A percentile compares a stretch with the other conserved stretches of the same genome.
phyloP scores from a whole-genome alignment of 2,113 vertebrate species.

The Recurvirostra avosetta region DNA sequence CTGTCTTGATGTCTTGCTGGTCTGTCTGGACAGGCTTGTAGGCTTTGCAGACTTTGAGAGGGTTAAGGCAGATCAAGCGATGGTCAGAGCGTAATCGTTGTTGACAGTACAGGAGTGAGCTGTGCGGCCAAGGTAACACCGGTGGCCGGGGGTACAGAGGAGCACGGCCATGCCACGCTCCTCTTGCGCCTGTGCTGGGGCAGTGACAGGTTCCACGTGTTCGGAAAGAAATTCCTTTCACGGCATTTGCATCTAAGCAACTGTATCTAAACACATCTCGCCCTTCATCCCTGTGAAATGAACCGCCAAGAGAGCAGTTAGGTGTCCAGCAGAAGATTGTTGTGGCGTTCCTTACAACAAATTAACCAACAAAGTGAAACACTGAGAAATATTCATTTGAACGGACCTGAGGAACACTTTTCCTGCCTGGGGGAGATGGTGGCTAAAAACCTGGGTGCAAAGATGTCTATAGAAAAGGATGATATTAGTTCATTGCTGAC shows the following conservation, averaged over 20 bases:
- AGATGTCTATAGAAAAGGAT: not conserved
- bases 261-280: not conserved
- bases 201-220: not conserved
- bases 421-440: not conserved
- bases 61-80: not conserved
- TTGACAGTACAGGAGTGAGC: not conserved
- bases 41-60: not conserved
- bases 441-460: not conserved
- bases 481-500: not conserved
- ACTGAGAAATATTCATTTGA: not conserved
- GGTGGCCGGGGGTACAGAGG: not conserved
- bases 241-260: conserved; percentile 4
- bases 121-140: not conserved
- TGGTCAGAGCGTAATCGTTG: not conserved
- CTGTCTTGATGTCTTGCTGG: not conserved
- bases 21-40: not conserved
- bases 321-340: not conserved
- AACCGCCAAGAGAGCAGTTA: not conserved
- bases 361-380: not conserved
- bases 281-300: conserved; percentile 22
- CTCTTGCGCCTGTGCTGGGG: not conserved
- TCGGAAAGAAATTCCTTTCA: conserved; percentile 24
- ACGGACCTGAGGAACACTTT: not conserved
- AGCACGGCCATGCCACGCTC: not conserved
- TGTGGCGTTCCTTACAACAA: not conserved